Evolutionary conservation across 2,888 invertebrate species (phyloP).

Genomic region (Xanthorhoe spadicearia): DNA sequence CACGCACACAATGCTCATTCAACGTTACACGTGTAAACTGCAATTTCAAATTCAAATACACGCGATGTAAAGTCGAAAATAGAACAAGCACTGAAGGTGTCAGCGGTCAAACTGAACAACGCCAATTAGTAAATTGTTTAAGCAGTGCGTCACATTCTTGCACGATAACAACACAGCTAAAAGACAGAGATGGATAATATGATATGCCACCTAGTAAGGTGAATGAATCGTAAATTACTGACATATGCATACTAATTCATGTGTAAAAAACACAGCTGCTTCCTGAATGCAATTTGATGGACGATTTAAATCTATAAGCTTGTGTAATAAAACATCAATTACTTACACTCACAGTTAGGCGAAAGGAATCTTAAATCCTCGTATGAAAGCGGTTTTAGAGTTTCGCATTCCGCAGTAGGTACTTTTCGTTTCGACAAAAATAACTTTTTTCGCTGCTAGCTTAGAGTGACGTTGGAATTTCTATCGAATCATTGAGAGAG

Average conservation of each 20-base stretch:
- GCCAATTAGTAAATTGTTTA: slow-evolving; percentile 73
- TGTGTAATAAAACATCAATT: not conserved
- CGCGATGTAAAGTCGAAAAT: slow-evolving; percentile 60
- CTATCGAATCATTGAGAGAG: slow-evolving; percentile 28
- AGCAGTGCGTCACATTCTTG: slow-evolving; percentile 67
- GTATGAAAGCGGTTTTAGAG: slow-evolving; percentile 50
- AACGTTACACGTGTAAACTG: slow-evolving; percentile 48
- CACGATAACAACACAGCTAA: slow-evolving; percentile 50
- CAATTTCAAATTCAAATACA: slow-evolving; percentile 55
- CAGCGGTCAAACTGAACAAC: slow-evolving; percentile 58
- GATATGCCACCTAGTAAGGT: slow-evolving; percentile 52
- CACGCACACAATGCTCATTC: slow-evolving; percentile 78
- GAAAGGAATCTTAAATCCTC: slow-evolving; percentile 29
- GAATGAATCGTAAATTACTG: slow-evolving; percentile 66
- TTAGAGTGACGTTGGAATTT: slow-evolving; percentile 30
- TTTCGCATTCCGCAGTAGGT: slow-evolving; percentile 47
- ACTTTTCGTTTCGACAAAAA: slow-evolving; percentile 51
- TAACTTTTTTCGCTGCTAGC: slow-evolving; percentile 50
- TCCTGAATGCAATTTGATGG: slow-evolving; percentile 10
- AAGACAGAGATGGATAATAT: slow-evolving; percentile 57
- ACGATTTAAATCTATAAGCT: not conserved
- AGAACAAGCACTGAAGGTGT: slow-evolving; percentile 43
- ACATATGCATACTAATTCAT: slow-evolving; percentile 52
- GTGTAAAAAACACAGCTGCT: slow-evolving; percentile 8
- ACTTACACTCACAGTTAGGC: slow-evolving; percentile 1